Base-by-base conservation (phyloP, 2,888 invertebrate species). In the Ashinkailepas kermadecensis region DNA sequence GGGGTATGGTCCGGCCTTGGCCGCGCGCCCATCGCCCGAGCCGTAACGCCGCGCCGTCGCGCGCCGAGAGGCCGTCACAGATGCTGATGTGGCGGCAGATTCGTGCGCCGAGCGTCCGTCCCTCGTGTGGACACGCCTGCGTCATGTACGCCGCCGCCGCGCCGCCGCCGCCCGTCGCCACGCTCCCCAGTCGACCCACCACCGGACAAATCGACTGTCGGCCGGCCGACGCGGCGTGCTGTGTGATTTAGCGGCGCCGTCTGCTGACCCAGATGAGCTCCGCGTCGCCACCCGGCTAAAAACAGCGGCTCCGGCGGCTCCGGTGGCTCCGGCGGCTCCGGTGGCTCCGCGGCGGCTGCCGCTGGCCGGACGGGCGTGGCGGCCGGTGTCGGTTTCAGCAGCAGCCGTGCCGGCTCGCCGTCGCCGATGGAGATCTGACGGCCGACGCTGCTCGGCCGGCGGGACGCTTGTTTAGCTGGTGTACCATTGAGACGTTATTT, bases 401-500 rank as follows among this genome's bases (percentile, higher is more conserved):
- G 39, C 39, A 39, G 39, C 39, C 39, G 39, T 4, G 39, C 2
- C 39, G 39, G 39, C 39, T 39, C 39, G 39, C 39, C 39, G 39
- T 39, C 39, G 39, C 39, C 39, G 39, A 39, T 39, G 39, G 39
- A 39, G 39, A 39, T 39, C 39, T 39, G 39, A 39, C 39, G 39
- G 39, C 39, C 39, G 39, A 39, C 39, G 39, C 39, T 1, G 39
- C 39, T 39, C 39, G 39, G 39, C 39, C 39, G 39, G 39, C 39
- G 39, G n/a, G 65, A 8, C 13, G 67, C 67, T 67, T 67, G 67
- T 67, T 67, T 67, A 67, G 67, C 25, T 12, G 67, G 12, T 25
- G 23, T 67, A 67, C 25, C n/a, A 67, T 67, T 67, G 67, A 67
- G 67, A 67, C 67, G 67, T 67, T 23, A 67, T 67, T 67, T 67